Conservation (phyloP, 2,113 vertebrate species). For the Brachypteracias leptosomus region DNA sequence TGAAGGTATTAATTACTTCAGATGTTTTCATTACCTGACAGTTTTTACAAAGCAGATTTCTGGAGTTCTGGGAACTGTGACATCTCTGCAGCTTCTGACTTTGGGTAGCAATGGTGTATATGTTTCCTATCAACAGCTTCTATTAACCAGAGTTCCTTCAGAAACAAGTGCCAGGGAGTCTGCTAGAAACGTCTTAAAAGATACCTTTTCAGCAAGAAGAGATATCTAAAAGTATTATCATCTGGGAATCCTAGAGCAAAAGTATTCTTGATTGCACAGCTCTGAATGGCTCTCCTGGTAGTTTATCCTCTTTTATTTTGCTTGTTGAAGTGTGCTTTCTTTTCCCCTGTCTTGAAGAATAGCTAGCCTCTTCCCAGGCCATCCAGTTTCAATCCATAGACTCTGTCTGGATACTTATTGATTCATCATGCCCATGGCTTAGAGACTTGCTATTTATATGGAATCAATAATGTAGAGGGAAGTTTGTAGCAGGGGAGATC, state of each 20-base stretch:
- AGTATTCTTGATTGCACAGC: not conserved
- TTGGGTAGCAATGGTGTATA: not conserved
- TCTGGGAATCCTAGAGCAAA: not conserved
- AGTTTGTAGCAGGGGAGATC: conserved; percentile 4
- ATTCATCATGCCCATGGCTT: conserved; percentile 46
- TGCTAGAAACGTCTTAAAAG: not conserved
- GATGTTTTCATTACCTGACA: not conserved
- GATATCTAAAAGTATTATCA: not conserved
- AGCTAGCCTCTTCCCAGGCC: not conserved
- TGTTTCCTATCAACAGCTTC: not conserved
- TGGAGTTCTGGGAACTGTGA: not conserved
- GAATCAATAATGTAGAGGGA: conserved; percentile 39
- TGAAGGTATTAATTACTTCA: not conserved
- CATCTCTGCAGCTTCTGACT: not conserved
- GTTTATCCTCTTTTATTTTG: not conserved
- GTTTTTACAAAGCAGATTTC: not conserved
- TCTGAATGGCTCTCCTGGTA: not conserved
- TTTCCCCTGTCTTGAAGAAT: not conserved
- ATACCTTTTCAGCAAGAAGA: not conserved
- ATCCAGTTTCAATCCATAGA: conserved; percentile 26
- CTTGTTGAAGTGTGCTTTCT: not conserved
- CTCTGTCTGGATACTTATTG: conserved; percentile 47
- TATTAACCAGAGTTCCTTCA: not conserved
- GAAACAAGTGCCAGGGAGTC: not conserved
- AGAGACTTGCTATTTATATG: conserved; percentile 42